Evolutionary conservation across 2,797 vertebrate genomes (phyloP), one percentile per base, ranked within the genome.

Genomic region (Heliangelus exortis): DNA sequence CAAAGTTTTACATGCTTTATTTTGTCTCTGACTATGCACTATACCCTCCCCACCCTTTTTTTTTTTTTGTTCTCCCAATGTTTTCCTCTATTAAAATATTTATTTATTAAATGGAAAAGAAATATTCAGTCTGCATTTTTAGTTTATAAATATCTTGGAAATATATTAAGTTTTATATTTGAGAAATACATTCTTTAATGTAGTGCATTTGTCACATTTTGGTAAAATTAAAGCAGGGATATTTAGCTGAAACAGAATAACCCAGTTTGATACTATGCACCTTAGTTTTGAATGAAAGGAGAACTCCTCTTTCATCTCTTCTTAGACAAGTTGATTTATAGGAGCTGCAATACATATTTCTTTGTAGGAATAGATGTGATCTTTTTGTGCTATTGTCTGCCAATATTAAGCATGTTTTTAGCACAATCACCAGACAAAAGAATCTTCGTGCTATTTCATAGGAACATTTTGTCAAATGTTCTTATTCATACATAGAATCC

Each of bases 241-340:
- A 66, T 89, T 95, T 74, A 88, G 47, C 55, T 69, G 85, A 78
- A 83, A 76, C 51, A 89, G 80, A 66, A 62, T 69, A 77, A 59
- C 23, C 82, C 74, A 33, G 51, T 84, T 89, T 94, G 90, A 82
- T 92, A 81, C 66, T 31, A 53, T 22, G 7, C 47, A 85, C 55
- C 53, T 91, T 85, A 72, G 57, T 71, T 76, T 89, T 58, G 71
- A 85, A 72, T 77, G 83, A 90, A 80, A 79, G 63, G 9, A 48
- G 20, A 63, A 45, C 84, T 98, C 96, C 53, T 26, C n/a, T 33
- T 96, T 89, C 10, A 74, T 33, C 67, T 98, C 97, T 17, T 96
- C 71, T 82, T 85, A 95, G 80, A 98, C 93, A 54, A 98, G 97
- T 93, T 98, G 97, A 48, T 97, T 87, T 36, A n/a, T 59, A 29